These are phyloP conservation scores for Piprites chloris DNA, from an alignment of 2,113 vertebrate species.

Conservation along the genomic window DNA sequence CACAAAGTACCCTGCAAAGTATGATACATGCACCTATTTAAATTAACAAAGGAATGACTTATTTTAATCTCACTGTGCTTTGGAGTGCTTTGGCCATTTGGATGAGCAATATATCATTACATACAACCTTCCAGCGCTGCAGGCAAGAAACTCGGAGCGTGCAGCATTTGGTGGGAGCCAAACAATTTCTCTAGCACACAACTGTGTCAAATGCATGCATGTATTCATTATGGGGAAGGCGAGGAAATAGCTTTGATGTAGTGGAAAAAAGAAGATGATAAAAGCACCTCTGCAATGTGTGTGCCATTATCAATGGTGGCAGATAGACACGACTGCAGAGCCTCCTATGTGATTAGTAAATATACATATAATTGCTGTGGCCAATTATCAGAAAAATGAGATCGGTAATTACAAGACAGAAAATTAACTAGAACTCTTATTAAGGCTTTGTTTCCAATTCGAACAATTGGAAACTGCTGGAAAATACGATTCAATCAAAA, in stretches of 20 bases:
- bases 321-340: slow-evolving; percentile 75
- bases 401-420: slow-evolving; percentile 99
- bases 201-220: slow-evolving; percentile 90
- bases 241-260: slow-evolving; percentile 92
- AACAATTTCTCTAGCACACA: slow-evolving; percentile 89
- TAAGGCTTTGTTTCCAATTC: slow-evolving; percentile 88
- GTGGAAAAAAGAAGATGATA: slow-evolving; percentile 85
- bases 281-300: slow-evolving; percentile 87
- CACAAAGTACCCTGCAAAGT: slow-evolving; percentile 90
- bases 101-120: slow-evolving; percentile 96
- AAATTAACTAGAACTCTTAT: slow-evolving; percentile 97
- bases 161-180: slow-evolving; percentile 85
- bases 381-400: slow-evolving; percentile 99
- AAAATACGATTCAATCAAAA: slow-evolving; percentile 79
- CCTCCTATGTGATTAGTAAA: slow-evolving; percentile 92
- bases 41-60: slow-evolving; percentile 99
- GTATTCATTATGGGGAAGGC: slow-evolving; percentile 87
- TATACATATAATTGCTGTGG: slow-evolving; percentile 99
- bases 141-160: slow-evolving; percentile 82
- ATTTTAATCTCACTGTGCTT: slow-evolving; percentile 93
- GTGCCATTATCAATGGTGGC: slow-evolving; percentile 83
- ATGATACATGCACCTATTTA: slow-evolving; percentile 99
- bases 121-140: slow-evolving; percentile 87
- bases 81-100: slow-evolving; percentile 86
- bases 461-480: slow-evolving; percentile 77